These are phyloP conservation scores for Phoebastria nigripes DNA, from an alignment of 2,797 vertebrate species.

Conservation along the genomic window DNA sequence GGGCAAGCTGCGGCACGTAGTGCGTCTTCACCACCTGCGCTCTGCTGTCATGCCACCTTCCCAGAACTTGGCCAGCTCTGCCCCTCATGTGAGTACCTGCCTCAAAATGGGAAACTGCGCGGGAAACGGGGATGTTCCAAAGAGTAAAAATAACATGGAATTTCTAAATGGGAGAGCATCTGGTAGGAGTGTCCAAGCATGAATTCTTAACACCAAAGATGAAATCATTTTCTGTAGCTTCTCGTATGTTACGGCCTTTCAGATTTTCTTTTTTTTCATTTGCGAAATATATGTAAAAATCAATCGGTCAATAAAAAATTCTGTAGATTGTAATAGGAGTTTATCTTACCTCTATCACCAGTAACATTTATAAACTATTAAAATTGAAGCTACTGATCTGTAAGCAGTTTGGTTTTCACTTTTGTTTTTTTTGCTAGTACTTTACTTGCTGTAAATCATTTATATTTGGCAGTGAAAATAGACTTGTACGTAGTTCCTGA, in stretches of 20 bases:
- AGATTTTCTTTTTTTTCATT: not conserved
- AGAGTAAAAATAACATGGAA: not conserved
- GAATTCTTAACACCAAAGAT: not conserved
- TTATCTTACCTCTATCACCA: not conserved
- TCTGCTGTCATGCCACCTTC: slow-evolving; percentile 21
- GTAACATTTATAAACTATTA: not conserved
- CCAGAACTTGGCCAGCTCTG: slow-evolving; percentile 47
- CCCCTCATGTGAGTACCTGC: slow-evolving; percentile 64
- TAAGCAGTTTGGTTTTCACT: not conserved
- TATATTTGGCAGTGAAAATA: not conserved
- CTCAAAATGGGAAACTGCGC: not conserved
- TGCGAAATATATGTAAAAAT: accelerated
- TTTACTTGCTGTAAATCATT: not conserved
- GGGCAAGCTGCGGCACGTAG: not conserved
- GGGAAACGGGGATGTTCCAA: not conserved
- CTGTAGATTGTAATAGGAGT: not conserved
- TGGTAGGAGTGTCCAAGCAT: not conserved
- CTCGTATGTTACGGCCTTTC: accelerated
- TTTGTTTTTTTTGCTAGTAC: not conserved
- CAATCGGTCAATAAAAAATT: not conserved
- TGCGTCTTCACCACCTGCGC: slow-evolving; percentile 11
- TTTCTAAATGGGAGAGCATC: not conserved
- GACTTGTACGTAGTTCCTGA: not conserved
- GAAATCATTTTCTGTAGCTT: not conserved
- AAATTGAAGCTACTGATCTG: not conserved